Evolutionary conservation across 64 coral and sea anemone genomes (phyloP), one percentile per base, ranked within the genome.

Genomic region (Actinia tenebrosa): DNA sequence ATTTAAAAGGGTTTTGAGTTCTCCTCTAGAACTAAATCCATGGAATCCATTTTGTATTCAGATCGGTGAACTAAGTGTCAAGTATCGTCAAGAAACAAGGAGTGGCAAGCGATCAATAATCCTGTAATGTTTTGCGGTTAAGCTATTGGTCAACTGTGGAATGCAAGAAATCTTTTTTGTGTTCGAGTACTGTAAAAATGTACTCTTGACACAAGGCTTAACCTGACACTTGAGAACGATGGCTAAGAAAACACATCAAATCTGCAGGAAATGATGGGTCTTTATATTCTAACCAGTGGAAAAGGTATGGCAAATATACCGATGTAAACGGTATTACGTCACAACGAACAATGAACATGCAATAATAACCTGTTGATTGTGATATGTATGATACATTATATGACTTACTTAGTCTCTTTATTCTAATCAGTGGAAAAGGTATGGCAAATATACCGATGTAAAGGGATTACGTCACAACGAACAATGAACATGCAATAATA

Each of bases 131-230:
- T 81, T 81, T 81, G 79, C 45, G 79, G 79, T 81, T 37, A 19
- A 79, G 16, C 4, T 42, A 26, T 79, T 66, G 63, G 77, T 44
- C 18, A 53, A 81, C 43, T 45, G 16, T 81, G 79, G 79, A 50
- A 81, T 81, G 43, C 79, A 6, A 81, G 79, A 81, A 81, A 81
- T 81, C 50, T 81, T 81, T 81, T 81, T 81, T 81, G 43, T 81
- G 45, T 81, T 50, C 5, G 17, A 50, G 43, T 45, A 50, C 17
- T 37, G 44, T 81, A 81, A 58, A 58, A 58, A 58, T 53, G 79
- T 23, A 23, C 42, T 81, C 79, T 81, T 81, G 79, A 81, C 79
- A 81, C 46, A 5, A 53, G 27, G 27, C 79, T 81, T 81, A 81
- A 81, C 79, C 79, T n/a, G 10, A 23, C 45, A 50, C 50, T 81